Evolutionary conservation across 2,797 vertebrate genomes (phyloP), one percentile per base, ranked within the genome.

Genomic region (Clarias fuscus): DNA sequence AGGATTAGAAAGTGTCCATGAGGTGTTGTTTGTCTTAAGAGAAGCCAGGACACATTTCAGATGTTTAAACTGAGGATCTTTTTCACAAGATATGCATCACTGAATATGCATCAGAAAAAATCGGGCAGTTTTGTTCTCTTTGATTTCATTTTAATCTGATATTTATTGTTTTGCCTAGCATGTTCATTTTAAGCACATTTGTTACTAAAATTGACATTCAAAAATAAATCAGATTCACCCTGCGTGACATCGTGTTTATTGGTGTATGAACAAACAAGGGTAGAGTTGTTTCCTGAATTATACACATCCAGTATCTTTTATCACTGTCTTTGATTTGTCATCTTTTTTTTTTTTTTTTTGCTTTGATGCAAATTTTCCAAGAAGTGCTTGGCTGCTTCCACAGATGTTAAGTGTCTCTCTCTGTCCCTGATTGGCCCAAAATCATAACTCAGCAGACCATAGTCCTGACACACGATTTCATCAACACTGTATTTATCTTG

Each of bases 371-470:
- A 62, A 78, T 61, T 61, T 79, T 79, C 58, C 58, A 79, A 61
- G 10, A 62, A 37, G 33, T 62, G 33, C 22, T 79, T 64, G 77
- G 77, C 33, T 79, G 58, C 22, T 64, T 79, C 11, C 11, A 79
- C 20, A 62, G 33, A 40, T 40, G 10, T 62, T 70, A 84, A 43
- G 83, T 43, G 37, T 15, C 40, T 76, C 59, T 76, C 59, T 48
- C 43, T 53, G 48, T 76, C n/a, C 67, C 53, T 72, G 43, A 72
- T 71, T 86, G 56, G 18, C 53, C 68, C 65, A 22, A 65, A 84
- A 56, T 37, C 58, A 70, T 85, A 87, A 87, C 80, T 80, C 84
- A 83, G 33, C 73, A 70, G 59, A 79, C 22, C 77, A 72, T 6
- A 43, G n/a, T 82, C 62, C 79, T 83, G 84, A 65, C 58, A 81